phyloP scores from a whole-genome alignment of 2,888 invertebrate genomes.

The Torymus texanus region DNA sequence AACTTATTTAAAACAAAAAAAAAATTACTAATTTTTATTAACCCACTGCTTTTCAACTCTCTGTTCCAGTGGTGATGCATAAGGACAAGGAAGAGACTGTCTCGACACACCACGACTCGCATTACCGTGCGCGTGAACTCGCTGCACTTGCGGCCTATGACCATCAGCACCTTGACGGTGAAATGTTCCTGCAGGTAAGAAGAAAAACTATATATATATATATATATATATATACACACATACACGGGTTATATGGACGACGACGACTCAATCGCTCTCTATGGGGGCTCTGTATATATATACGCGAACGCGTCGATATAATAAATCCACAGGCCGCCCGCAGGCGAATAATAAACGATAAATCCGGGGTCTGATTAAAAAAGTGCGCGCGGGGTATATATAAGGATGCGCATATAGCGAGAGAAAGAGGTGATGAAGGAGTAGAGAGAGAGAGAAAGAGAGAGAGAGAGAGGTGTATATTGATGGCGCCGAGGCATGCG shows the following conservation, averaged over 20 bases:
- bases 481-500: conserved; percentile 70
- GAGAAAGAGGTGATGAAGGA: no score
- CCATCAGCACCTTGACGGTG: conserved; percentile 93
- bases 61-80: conserved; percentile 93
- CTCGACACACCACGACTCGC: conserved; percentile 79
- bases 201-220: not conserved
- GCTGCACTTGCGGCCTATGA: conserved; percentile 91
- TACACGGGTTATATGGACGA: not conserved
- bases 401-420: no score
- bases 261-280: not conserved
- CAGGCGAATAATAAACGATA: conserved; percentile 55
- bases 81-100: conserved; percentile 90
- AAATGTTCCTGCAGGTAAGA: conserved; percentile 95
- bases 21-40: no score
- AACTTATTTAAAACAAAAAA: no score
- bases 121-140: conserved; percentile 83
- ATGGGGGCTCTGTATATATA: not conserved
- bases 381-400: not conserved
- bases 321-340: conserved; percentile 40
- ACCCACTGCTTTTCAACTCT: no score
- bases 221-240: not conserved
- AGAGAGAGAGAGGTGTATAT: conserved; percentile 56
- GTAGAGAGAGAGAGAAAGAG: no score
- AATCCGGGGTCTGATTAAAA: conserved; percentile 51
- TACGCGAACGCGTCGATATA: not conserved